Base-by-base conservation (phyloP, 2,797 vertebrate genomes). In the Anas bernieri region DNA sequence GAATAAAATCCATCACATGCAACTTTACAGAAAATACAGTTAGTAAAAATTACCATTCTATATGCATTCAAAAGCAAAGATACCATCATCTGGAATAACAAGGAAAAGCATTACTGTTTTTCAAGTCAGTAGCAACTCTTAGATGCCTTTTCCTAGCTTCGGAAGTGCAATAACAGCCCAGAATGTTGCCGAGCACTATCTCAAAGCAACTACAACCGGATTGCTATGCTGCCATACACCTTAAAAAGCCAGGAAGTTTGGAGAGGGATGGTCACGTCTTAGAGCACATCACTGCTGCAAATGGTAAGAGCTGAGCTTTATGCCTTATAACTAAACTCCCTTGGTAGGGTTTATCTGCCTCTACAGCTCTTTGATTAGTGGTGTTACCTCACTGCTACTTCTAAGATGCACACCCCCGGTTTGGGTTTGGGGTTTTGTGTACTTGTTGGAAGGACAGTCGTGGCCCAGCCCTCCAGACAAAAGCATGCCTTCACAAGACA, bases 221-320 rank as follows among this genome's bases (percentile, higher is more conserved):
- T 80, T 62, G 80, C 85, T 22, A 55, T 62, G 45, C 67, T 91
- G 83, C 86, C 74, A 78, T 18, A 70, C 87, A 74, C 70, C 62
- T 90, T 64, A 95, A 93, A 96, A 97, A 97, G 92, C 92, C 89
- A 93, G 64, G 95, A 96, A 91, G 45, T 85, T 90, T 94, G 93
- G 75, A 85, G 93, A 93, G 83, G 55, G 95, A 88, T 4, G 83
- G 78, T 77, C 92, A 52, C 83, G 8, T 66, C 84, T 84, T 86
- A 33, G 79, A 95, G 92, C 95, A 88, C 4, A 4, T 64, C 86
- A 33, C 77, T 31, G 31, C 80, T 56, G 13, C 41, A 66, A 81
- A n/a, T 13, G 87, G 93, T 37, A 37, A 9, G 8, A 55, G 43
- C 31, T 43, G 35, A 25, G 17, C 77, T 84, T 56, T 54, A 21